Evolutionary conservation across 2,888 invertebrate species (phyloP).

Genomic region (Arenicola marina): DNA sequence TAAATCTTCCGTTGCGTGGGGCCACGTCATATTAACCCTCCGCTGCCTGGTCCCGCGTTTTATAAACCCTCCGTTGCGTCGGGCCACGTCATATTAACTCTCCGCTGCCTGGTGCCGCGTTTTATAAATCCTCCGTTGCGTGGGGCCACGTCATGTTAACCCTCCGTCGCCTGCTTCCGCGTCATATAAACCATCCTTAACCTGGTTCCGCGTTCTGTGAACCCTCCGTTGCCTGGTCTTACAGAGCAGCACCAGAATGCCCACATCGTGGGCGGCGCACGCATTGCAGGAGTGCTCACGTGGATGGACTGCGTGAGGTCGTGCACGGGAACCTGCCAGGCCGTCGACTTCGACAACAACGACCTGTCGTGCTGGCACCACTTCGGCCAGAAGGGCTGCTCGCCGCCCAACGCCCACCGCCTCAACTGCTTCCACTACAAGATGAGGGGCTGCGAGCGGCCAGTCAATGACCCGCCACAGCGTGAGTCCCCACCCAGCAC

Average conservation of each 20-base stretch:
- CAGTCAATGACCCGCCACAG: background rate
- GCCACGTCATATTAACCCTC: too few species aligned
- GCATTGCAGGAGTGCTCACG: constrained; percentile 2
- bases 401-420: background rate
- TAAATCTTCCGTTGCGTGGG: too few species aligned
- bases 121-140: too few species aligned
- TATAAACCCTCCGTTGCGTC: too few species aligned
- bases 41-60: too few species aligned
- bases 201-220: background rate
- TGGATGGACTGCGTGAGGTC: constrained; percentile 11
- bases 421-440: constrained; percentile 6
- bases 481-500: too few species aligned
- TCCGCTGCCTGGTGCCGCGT: too few species aligned
- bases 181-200: too few species aligned
- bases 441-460: constrained; percentile 3
- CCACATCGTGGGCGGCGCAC: background rate
- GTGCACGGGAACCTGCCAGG: constrained; percentile 14
- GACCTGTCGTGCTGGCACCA: constrained; percentile 28
- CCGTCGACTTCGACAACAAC: constrained; percentile 20
- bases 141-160: too few species aligned
- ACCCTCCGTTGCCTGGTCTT: background rate
- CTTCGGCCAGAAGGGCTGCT: constrained; percentile 6
- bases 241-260: background rate
- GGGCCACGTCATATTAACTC: too few species aligned
- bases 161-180: too few species aligned